These are phyloP conservation scores for Iguana delicatissima DNA, from an alignment of 2,797 vertebrate genomes.

Conservation along the genomic window DNA sequence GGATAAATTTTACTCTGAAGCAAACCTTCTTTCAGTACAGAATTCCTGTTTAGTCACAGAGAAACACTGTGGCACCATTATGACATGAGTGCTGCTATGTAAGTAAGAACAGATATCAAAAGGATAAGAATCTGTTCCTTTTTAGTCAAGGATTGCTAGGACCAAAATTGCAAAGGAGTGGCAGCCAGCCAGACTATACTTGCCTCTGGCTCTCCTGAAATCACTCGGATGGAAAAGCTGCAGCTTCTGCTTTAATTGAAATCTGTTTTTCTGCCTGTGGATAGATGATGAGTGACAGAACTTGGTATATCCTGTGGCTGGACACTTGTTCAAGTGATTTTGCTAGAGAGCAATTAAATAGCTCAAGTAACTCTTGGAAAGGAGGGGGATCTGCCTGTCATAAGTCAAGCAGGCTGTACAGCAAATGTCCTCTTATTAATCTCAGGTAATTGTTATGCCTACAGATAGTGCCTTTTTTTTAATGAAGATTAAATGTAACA, in stretches of 20 bases:
- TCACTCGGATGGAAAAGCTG: conserved; percentile 39
- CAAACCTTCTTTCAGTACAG: background rate
- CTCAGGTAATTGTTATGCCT: background rate
- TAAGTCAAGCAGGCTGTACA: conserved; percentile 24
- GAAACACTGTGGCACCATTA: background rate
- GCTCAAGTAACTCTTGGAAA: conserved; percentile 1
- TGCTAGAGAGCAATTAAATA: conserved; percentile 18
- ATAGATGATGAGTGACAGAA: conserved; percentile 29
- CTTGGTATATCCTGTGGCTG: background rate
- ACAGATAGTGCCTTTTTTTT: background rate
- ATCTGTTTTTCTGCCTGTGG: conserved; percentile 24
- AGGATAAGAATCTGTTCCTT: background rate
- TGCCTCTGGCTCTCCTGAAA: conserved; percentile 14
- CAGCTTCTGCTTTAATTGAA: conserved; percentile 42
- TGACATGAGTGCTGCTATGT: background rate
- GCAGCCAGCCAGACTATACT: background rate
- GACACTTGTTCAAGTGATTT: conserved; percentile 41
- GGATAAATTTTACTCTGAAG: background rate
- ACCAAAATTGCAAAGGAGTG: background rate
- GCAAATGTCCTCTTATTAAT: rapidly evolving
- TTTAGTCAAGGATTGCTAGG: conserved; percentile 19
- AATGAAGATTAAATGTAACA: background rate
- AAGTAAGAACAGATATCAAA: background rate
- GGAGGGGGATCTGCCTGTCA: background rate
- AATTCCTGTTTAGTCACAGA: background rate